phyloP scores from a whole-genome alignment of 1,140 invertebrate genomes.

The Palaemon carinicauda region DNA sequence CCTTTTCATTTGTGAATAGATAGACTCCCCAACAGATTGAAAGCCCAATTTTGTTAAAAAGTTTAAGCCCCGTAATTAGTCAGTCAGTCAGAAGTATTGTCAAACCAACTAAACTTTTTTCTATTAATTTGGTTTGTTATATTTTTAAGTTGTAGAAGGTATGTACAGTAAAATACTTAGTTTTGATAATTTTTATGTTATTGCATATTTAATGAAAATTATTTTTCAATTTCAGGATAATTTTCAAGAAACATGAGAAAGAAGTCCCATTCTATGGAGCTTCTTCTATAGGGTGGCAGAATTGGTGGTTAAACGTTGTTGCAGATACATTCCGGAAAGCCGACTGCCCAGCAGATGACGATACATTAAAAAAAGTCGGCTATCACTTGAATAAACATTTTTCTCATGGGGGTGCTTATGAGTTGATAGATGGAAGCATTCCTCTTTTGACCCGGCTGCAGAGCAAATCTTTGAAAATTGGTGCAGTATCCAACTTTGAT shows the following conservation, averaged over 20 bases:
- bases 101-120: too few relatives aligned
- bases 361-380: conserved; percentile 6
- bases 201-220: neutral
- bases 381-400: conserved; percentile 27
- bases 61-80: too few relatives aligned
- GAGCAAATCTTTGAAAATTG: neutral
- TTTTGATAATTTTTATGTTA: too few relatives aligned
- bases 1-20: too few relatives aligned
- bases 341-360: conserved; percentile 6
- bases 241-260: conserved; percentile 25
- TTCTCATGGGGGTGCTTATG: conserved; percentile 32
- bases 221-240: neutral
- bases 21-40: too few relatives aligned
- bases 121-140: too few relatives aligned
- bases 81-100: too few relatives aligned
- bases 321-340: conserved; percentile 23
- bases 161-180: too few relatives aligned
- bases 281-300: conserved; percentile 29
- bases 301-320: conserved; percentile 47
- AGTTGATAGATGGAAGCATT: conserved; percentile 20
- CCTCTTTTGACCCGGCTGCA: conserved; percentile 12
- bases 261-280: conserved; percentile 25
- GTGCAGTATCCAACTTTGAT: conserved; percentile 48
- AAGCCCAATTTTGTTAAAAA: too few relatives aligned
- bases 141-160: too few relatives aligned